These are phyloP conservation scores for Oncopodura yosiiana DNA, from an alignment of 1,140 invertebrate genomes.

Conservation along the genomic window DNA sequence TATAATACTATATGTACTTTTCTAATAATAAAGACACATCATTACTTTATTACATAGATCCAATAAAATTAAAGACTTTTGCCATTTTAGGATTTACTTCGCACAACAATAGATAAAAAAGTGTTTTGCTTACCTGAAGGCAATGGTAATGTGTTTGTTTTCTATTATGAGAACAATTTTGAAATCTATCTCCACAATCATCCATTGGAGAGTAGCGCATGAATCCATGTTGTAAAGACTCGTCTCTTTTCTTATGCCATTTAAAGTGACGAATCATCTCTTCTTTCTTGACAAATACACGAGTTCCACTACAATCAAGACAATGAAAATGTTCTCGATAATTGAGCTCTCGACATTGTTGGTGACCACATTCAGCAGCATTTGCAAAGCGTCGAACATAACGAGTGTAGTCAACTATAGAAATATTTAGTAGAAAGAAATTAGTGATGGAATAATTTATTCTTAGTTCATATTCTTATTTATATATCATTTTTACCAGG, in stretches of 20 bases:
- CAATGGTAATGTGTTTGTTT: slow-evolving; percentile 99
- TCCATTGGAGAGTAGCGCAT: slow-evolving; percentile 83
- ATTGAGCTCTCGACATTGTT: slow-evolving; percentile 67
- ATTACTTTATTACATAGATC: no score
- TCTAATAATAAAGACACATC: no score
- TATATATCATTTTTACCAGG: no score
- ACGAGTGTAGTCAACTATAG: slow-evolving; percentile 66
- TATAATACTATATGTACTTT: no score
- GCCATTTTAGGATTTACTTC: no score
- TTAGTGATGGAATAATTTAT: no score
- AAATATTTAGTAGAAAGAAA: no score
- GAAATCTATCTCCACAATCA: slow-evolving; percentile 72
- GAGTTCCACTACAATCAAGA: slow-evolving; percentile 46
- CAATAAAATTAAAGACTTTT: no score
- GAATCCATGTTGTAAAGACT: slow-evolving; percentile 91
- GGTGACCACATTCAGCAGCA: slow-evolving; percentile 64
- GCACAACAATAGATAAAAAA: no score
- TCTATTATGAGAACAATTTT: slow-evolving; percentile 80
- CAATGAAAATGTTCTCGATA: slow-evolving; percentile 95
- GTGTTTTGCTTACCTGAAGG: slow-evolving; percentile 55
- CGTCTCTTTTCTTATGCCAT: slow-evolving; percentile 98
- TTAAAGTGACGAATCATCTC: slow-evolving; percentile 98
- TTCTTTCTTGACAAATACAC: slow-evolving; percentile 93
- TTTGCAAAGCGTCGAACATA: slow-evolving; percentile 68
- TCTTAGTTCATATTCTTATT: no score